Base-by-base conservation (phyloP, 1,140 invertebrate genomes). In the Ceratina australensis region DNA sequence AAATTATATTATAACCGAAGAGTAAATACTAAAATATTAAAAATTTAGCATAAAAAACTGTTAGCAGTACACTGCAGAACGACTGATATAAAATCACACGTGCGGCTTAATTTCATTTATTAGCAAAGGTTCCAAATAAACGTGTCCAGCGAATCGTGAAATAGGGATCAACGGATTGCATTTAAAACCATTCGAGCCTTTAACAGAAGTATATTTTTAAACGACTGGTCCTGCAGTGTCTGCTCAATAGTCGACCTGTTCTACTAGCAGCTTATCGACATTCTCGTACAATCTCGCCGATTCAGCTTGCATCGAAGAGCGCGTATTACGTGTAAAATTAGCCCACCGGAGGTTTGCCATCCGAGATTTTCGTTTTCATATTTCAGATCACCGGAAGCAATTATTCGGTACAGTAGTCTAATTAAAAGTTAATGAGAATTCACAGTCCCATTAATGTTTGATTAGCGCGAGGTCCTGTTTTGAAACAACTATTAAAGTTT, bases 291-390 rank as follows among this genome's bases (percentile, higher is more conserved):
- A 52, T 63, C 28, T 63, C 10, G 16, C 18, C n/a, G 20, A 33
- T 22, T 67, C 64, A 50, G 12, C 64, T n/a, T 47, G 10, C 18
- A 56, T 28, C 8, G 47, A 68, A 61, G 15, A 60, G 24, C 15
- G 26, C 10, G 24, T 33, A 69, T 69, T 49, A 69, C 16, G 8
- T n/a, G 56, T 50, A 60, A 67, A 67, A 76, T 76, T 68, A 68
- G 10, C 60, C 59, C 26, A 26, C 60, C 42, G 8, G 1, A 33
- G n/a, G 16, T 24, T 49, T 2, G 12, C 7, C 16, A 60, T 72
- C 15, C 7, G 33, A 3, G 16, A 24, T 2, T 72, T 56, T 33
- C 24, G 33, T 42, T 42, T 42, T 10, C 33, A 10, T 42, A 42
- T 42, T 42, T 42, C 33, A 42, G 0, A 10, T 42, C 33, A 42